These are phyloP conservation scores for Lepus timidus DNA, from an alignment of 2,113 vertebrate genomes.

Conservation along the genomic window DNA sequence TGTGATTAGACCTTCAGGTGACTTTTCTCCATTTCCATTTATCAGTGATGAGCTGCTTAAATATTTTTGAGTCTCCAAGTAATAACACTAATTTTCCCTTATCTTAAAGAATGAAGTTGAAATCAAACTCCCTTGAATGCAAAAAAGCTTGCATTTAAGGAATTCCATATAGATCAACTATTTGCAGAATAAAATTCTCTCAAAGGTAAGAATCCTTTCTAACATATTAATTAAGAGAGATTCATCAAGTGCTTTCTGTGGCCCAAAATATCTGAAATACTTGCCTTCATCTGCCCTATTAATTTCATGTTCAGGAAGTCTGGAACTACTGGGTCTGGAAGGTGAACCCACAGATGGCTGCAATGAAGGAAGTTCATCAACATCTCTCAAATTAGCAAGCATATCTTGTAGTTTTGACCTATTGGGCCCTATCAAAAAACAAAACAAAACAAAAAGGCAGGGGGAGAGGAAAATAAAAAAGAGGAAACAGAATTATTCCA, in stretches of 20 bases:
- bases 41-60: conserved; percentile 20
- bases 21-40: not conserved
- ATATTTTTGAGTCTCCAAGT: conserved; percentile 31
- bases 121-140: not conserved
- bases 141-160: not conserved
- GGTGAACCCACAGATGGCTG: conserved; percentile 95
- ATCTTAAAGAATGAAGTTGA: not conserved
- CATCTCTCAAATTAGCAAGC: conserved; percentile 98
- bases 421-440: conserved; percentile 93
- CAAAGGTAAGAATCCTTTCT: not conserved
- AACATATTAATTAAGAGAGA: not conserved
- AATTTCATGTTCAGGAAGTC: conserved; percentile 94
- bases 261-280: conserved; percentile 29
- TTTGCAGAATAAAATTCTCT: not conserved
- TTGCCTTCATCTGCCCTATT: conserved; percentile 96
- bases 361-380: conserved; percentile 96
- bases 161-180: not conserved
- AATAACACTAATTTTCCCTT: conserved; percentile 11
- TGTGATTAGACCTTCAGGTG: not conserved
- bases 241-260: not conserved
- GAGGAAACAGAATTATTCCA: conserved; percentile 75
- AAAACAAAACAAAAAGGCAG: conserved; percentile 36
- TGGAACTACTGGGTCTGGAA: conserved; percentile 92
- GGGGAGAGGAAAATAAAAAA: conserved; percentile 55
- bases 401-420: conserved; percentile 99